Base-by-base conservation (phyloP, 2,113 vertebrate species). In the Pyxicephalus adspersus region DNA sequence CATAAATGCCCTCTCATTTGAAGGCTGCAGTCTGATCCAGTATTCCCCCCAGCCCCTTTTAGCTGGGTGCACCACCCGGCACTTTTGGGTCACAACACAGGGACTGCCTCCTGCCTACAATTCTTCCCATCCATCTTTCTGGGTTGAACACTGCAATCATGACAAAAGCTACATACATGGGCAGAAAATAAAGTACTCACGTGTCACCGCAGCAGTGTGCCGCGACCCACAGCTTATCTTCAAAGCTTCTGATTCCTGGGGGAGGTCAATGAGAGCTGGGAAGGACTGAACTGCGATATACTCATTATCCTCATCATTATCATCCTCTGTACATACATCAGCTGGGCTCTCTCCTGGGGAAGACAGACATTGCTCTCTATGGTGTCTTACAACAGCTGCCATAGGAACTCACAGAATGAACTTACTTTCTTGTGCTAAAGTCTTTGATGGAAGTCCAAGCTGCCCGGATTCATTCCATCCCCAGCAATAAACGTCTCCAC, bases 381-480 rank as follows among this genome's bases (percentile, higher is more conserved):
- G 19, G 26, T 15, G 18, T 61, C 9, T 5, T n/a, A 23, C 11
- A 29, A 5, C 20, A 19, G 25, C 4, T 8, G 19, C 3, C 4
- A 18, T 5, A 20, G 9, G 3, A 66, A 19, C 20, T 13, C 17
- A 25, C 55, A 0, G 22, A 13, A 13, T 13, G 5, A 54, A 17
- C 80, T 74, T 66, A 81, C 80, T 18, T n/a, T 54, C 80, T 67
- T 86, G 90, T 0, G 75, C 87, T 84, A 93, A 81, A 0, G 85
- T 82, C 55, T 84, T 92, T 63, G 90, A 89, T 50, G 97, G 98
- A 84, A 99, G 90, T 7, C 93, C 97, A 72, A 99, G 91, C 87
- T 99, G 97, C 0, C 98, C 97, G 0, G 94, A 94, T 68, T 98
- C 95, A 3, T 99, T 99, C 98, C 97, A 99, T 84, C 98, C 97